Evolutionary conservation across 2,797 vertebrate species (phyloP).

Genomic region (Geotria australis): DNA sequence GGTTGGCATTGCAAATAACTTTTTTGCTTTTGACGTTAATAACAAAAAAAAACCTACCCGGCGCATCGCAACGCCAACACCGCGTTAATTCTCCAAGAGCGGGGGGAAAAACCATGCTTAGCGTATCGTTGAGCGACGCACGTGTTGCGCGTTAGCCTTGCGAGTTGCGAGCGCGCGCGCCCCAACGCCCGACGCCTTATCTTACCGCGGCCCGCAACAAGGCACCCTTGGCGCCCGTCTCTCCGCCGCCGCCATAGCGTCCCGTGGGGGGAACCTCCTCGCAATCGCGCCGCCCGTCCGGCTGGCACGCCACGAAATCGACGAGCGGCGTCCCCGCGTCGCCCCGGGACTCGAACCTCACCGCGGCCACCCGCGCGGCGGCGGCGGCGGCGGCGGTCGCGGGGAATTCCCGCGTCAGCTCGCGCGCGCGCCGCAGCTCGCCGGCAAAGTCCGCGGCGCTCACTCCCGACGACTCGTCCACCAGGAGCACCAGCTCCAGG

Average conservation of each 20-base stretch:
- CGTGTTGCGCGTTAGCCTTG: too few species aligned
- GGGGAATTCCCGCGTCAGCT: constrained; percentile 84
- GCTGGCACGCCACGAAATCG: constrained; percentile 57
- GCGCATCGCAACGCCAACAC: too few species aligned
- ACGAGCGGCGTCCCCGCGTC: constrained; percentile 68
- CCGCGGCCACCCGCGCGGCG: constrained; percentile 22
- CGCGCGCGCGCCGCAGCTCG: constrained; percentile 66
- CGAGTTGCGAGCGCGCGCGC: too few species aligned
- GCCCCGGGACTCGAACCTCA: constrained; percentile 77
- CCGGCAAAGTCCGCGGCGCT: constrained; percentile 59
- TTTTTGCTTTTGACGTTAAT: too few species aligned
- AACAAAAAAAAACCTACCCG: too few species aligned
- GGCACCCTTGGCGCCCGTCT: constrained; percentile 82
- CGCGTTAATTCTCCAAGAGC: too few species aligned
- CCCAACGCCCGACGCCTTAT: not conserved
- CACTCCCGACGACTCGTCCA: constrained; percentile 92
- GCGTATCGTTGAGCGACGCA: too few species aligned
- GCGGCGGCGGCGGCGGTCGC: constrained; percentile 45
- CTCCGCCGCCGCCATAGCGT: constrained; percentile 42
- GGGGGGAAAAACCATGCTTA: too few species aligned
- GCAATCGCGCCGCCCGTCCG: constrained; percentile 71
- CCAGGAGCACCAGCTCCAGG: constrained; percentile 69
- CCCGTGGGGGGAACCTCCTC: constrained; percentile 67
- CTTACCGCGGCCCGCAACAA: constrained; percentile 87
- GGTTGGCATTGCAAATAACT: too few species aligned